Conservation (phyloP, 1,140 invertebrate genomes). For the Dolichoris vasculosae region DNA sequence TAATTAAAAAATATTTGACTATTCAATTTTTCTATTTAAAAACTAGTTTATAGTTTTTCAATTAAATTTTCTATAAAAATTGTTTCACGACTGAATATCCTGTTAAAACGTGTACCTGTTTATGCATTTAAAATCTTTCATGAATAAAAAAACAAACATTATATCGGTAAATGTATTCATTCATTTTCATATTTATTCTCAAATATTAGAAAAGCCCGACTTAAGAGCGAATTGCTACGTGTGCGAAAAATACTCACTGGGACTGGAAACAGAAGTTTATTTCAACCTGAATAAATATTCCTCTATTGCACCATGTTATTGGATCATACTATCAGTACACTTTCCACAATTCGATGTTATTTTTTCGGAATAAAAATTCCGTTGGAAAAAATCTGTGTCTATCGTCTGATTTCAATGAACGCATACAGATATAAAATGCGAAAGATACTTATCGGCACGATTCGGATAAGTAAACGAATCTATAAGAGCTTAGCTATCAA, state of each 20-base stretch:
- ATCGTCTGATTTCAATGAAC: background rate
- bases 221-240: background rate
- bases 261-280: constrained; percentile 23
- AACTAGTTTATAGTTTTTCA: no score
- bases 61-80: no score
- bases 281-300: constrained; percentile 42
- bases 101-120: no score
- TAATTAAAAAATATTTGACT: no score
- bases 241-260: background rate
- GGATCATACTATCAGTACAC: constrained; percentile 30
- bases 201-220: background rate
- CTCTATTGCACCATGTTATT: constrained; percentile 4
- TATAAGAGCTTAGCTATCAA: constrained; percentile 11
- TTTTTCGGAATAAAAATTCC: constrained; percentile 31
- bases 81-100: no score
- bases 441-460: constrained; percentile 33
- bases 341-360: constrained; percentile 35
- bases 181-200: constrained; percentile 1
- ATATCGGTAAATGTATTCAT: background rate
- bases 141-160: background rate
- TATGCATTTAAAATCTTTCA: no score
- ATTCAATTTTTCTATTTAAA: no score
- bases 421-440: background rate
- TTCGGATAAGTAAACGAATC: constrained; percentile 45
- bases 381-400: background rate